These are phyloP conservation scores for Hydrocynus forskahlii DNA, from an alignment of 2,797 vertebrate species.

Conservation along the genomic window DNA sequence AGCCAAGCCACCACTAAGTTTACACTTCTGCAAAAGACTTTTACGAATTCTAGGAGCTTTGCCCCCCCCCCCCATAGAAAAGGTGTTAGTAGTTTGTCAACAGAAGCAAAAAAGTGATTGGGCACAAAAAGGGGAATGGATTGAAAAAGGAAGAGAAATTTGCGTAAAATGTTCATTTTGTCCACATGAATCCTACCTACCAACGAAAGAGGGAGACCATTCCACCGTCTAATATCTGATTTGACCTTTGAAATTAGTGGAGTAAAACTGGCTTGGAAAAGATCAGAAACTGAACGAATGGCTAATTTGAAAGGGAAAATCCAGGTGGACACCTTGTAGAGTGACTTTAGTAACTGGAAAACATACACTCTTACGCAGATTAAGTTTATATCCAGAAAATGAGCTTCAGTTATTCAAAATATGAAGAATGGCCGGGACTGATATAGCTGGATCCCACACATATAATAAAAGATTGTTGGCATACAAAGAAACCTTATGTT, in stretches of 20 bases:
- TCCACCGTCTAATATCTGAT: conserved; percentile 6
- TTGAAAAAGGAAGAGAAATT: conserved; percentile 27
- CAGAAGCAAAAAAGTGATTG: conserved; percentile 7
- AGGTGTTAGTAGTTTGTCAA: conserved; percentile 10
- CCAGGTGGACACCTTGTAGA: too few relatives aligned
- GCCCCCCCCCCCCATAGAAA: not conserved
- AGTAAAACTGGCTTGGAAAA: conserved; percentile 18
- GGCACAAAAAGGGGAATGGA: too few relatives aligned
- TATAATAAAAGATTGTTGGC: too few relatives aligned
- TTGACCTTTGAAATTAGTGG: conserved; percentile 15
- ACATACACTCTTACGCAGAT: conserved; percentile 18
- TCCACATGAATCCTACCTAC: conserved; percentile 22
- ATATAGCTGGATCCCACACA: not conserved
- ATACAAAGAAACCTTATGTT: too few relatives aligned
- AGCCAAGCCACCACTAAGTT: conserved; percentile 19
- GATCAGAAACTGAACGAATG: not conserved
- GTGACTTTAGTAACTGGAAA: not conserved
- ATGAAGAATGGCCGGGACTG: not conserved
- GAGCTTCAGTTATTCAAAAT: conserved; percentile 22
- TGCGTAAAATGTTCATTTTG: conserved; percentile 28
- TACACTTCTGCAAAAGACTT: conserved; percentile 20
- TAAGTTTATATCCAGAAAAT: conserved; percentile 34
- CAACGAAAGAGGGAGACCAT: conserved; percentile 14
- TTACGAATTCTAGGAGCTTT: conserved; percentile 36
- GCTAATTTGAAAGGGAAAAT: conserved; percentile 24